Evolutionary conservation across 2,888 invertebrate genomes (phyloP).

Genomic region (Stegana nigrithorax): DNA sequence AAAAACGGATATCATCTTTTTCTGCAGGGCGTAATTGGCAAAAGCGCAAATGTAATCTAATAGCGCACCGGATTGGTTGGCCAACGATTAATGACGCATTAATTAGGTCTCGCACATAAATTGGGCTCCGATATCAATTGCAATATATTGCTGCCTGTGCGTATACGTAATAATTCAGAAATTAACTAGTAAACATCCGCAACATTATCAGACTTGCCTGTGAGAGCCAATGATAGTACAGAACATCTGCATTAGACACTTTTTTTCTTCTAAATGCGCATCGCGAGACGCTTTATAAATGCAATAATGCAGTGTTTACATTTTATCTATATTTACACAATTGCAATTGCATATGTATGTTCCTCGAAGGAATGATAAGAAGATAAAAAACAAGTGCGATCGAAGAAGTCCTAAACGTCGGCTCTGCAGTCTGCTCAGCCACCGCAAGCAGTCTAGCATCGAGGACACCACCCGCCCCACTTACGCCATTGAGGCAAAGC

Average conservation of each 20-base stretch:
- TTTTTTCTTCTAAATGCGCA: background rate
- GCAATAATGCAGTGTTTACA: background rate
- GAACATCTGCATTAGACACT: background rate
- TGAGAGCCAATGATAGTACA: background rate
- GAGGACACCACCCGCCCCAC: too few species aligned
- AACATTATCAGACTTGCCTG: background rate
- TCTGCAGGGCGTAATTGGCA: too few species aligned
- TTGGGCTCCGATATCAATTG: background rate
- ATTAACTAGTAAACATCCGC: constrained; percentile 36
- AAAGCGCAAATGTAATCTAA: background rate
- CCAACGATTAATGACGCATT: background rate
- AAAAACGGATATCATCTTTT: background rate
- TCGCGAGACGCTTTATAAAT: too few species aligned
- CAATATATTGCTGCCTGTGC: background rate
- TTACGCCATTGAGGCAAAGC: too few species aligned
- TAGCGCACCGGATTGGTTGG: background rate
- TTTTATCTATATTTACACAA: background rate
- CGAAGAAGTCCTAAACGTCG: too few species aligned
- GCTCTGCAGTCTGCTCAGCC: too few species aligned
- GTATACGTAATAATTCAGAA: background rate
- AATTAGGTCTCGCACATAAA: background rate
- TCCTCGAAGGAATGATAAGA: too few species aligned
- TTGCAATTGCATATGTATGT: background rate
- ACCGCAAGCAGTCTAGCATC: too few species aligned
- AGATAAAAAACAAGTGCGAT: too few species aligned